Conservation (phyloP, 2,888 invertebrate species). For the Cerceris rybyensis region DNA sequence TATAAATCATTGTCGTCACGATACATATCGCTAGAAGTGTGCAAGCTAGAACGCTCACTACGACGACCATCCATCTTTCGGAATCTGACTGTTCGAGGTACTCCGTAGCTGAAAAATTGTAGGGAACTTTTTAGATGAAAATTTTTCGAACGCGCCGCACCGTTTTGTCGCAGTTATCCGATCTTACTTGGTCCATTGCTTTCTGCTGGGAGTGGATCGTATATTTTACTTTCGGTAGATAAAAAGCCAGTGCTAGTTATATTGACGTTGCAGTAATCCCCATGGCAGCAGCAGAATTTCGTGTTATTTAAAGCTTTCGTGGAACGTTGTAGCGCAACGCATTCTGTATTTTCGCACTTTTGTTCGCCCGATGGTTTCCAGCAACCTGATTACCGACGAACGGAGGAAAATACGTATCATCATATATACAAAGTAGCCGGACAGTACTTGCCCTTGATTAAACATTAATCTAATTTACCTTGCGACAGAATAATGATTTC, state of each 20-base stretch:
- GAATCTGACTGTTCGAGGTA: constrained; percentile 75
- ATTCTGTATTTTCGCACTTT: constrained; percentile 82
- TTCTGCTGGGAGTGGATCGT: constrained; percentile 47
- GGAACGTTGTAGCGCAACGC: constrained; percentile 84
- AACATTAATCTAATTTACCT: constrained; percentile 83
- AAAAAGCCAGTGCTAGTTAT: constrained; percentile 78
- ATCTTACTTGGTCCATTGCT: constrained; percentile 62
- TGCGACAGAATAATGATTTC: constrained; percentile 86
- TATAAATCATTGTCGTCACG: constrained; percentile 70
- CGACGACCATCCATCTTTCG: constrained; percentile 73
- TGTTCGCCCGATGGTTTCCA: constrained; percentile 82
- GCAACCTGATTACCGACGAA: constrained; percentile 77
- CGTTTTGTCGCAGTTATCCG: not conserved
- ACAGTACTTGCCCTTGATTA: not conserved
- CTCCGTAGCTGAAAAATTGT: constrained; percentile 70
- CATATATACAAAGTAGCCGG: constrained; percentile 7
- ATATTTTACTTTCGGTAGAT: constrained; percentile 68
- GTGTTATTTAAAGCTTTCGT: constrained; percentile 85
- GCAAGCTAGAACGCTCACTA: constrained; percentile 68
- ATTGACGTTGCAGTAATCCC: constrained; percentile 90
- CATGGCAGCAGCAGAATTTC: constrained; percentile 93
- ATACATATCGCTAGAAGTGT: constrained; percentile 69
- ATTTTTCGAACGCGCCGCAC: not conserved
- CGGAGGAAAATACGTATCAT: not conserved
- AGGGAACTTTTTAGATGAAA: constrained; percentile 14